Evolutionary conservation across 2,888 invertebrate genomes (phyloP), one percentile per base, ranked within the genome.

Genomic region (Tanypteryx hageni): DNA sequence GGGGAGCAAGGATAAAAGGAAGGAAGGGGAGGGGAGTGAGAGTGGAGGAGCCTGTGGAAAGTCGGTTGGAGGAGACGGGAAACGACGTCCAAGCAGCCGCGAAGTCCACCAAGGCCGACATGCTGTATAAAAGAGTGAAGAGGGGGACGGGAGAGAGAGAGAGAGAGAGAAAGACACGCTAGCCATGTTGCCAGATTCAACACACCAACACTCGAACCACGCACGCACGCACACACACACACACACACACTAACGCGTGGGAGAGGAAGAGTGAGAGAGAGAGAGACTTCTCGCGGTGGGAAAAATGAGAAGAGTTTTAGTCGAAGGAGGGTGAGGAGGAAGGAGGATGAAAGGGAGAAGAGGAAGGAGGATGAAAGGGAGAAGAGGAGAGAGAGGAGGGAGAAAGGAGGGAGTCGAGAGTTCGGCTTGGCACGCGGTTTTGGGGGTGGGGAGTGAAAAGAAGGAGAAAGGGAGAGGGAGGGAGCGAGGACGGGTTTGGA

Each of bases 61-160:
- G 76, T 76, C 76, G 83, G 31, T 64, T 61, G 18, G 27, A 14
- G 58, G 22, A 18, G 64, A 64, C 61, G 89, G 64, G 61, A 89
- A 44, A 44, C 64, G 64, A 89, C 89, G 89, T 89, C 64, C 44
- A 56, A 89, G 89, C 89, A 89, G 89, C 89, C 89, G 64, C 89
- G 64, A 89, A 89, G 89, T 64, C 89, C 89, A 64, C 89, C 89
- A 86, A 86, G 86, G 89, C 89, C 89, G 64, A 61, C 89, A 64
- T 64, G 44, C 18, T 64, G 89, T 89, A 89, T 89, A 89, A 89
- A 89, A 89, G 89, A 89, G 89, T 16, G 89, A 11, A 64, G n/a
- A 64, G 64, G 85, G 57, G 57, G 85, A 22, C 44, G 83, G 18
- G 31, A 27, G 22, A 11, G 76, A 16, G 14, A 13, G 81, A 11